phyloP scores from a whole-genome alignment of 2,113 vertebrate species.

The Ciconia stormi region DNA sequence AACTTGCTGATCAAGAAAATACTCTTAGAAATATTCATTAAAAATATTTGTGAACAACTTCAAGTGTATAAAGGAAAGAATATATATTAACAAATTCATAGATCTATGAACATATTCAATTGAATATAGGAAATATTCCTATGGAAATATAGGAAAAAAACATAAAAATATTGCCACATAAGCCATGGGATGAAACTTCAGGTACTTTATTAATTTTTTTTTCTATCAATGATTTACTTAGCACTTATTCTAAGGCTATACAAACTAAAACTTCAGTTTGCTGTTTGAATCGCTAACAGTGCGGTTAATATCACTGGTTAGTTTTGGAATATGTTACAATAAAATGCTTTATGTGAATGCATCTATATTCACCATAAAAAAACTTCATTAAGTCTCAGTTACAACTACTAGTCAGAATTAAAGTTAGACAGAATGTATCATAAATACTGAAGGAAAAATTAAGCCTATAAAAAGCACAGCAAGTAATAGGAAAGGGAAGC shows the following conservation, averaged over 20 bases:
- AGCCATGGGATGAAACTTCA: not conserved
- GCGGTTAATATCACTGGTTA: conserved; percentile 4
- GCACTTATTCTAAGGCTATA: not conserved
- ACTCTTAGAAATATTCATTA: not conserved
- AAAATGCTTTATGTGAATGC: conserved; percentile 19
- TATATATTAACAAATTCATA: not conserved
- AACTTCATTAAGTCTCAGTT: conserved; percentile 23
- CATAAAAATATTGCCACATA: not conserved
- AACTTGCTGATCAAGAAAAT: not conserved
- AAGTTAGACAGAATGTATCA: not conserved
- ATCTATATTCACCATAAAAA: conserved; percentile 14
- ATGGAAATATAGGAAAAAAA: not conserved
- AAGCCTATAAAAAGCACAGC: conserved; percentile 30
- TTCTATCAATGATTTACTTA: not conserved
- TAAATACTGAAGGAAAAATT: conserved; percentile 43
- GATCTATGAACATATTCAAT: not conserved
- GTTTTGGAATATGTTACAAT: not conserved
- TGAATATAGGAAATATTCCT: not conserved
- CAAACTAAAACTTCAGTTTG: not conserved
- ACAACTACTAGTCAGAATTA: not conserved
- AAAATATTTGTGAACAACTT: not conserved
- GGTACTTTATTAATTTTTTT: not conserved
- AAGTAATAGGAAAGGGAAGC: conserved; percentile 15
- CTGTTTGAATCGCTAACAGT: not conserved
- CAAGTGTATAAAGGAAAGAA: not conserved